Conservation (phyloP, 2,113 vertebrate genomes). For the Channa argus region DNA sequence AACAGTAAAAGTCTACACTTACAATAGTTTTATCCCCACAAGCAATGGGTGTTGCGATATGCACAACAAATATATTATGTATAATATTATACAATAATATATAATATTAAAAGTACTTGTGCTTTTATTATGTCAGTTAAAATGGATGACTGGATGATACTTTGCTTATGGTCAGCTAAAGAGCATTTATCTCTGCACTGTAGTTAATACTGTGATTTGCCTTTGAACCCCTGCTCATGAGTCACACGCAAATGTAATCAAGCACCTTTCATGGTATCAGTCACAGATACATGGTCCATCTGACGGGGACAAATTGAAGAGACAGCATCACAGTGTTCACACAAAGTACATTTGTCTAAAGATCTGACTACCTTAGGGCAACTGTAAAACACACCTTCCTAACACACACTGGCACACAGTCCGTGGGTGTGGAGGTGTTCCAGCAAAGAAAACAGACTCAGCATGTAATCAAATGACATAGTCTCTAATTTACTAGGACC, state of each 20-base stretch:
- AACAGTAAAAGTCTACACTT: neutral
- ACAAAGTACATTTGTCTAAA: neutral
- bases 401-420: too few species aligned
- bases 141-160: neutral
- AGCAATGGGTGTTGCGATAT: neutral
- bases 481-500: too few species aligned
- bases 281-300: neutral
- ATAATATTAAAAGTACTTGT: too few species aligned
- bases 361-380: neutral
- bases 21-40: neutral
- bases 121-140: too few species aligned
- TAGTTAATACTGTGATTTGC: neutral
- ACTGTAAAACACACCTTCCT: too few species aligned
- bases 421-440: too few species aligned
- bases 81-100: too few species aligned
- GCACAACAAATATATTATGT: neutral
- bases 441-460: too few species aligned
- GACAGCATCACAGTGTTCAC: neutral
- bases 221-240: neutral
- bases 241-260: slow-evolving; percentile 2
- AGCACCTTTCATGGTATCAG: neutral
- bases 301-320: neutral
- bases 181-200: neutral
- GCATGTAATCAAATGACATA: too few species aligned
- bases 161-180: neutral